A percentile compares a stretch with the other conserved stretches of the same genome.
These are phyloP conservation scores for Bombus terrestris DNA, from an alignment of 1,140 invertebrate species.

Conservation along the genomic window DNA sequence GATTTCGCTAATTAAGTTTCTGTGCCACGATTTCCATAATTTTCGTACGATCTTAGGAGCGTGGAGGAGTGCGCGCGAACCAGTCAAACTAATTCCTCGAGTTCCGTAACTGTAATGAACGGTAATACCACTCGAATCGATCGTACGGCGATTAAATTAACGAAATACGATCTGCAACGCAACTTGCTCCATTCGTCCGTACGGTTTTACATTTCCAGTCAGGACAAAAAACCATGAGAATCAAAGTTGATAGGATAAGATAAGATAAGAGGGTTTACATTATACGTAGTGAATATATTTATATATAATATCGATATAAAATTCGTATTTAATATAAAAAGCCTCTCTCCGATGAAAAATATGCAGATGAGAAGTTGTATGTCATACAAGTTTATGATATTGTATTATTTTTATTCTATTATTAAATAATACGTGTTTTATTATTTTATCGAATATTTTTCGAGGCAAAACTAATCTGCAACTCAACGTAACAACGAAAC, in stretches of 20 bases:
- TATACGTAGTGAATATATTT: too few species aligned
- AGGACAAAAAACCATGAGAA: too few species aligned
- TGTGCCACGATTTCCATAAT: conserved; percentile 16
- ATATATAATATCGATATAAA: background rate
- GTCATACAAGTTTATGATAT: too few species aligned
- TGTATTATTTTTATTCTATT: background rate
- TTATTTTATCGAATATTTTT: background rate
- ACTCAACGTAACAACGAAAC: background rate
- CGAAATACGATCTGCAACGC: background rate
- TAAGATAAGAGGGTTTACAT: too few species aligned
- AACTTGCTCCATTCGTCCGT: background rate
- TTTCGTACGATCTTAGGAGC: background rate
- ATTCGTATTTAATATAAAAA: too few species aligned
- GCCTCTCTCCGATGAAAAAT: too few species aligned
- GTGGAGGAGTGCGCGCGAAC: background rate
- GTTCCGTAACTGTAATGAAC: conserved; percentile 31
- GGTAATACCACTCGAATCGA: conserved; percentile 17
- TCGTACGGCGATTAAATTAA: conserved; percentile 4
- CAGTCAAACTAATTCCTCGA: conserved; percentile 12
- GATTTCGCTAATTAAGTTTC: conserved; percentile 26
- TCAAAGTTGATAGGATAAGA: too few species aligned
- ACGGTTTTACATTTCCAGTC: too few species aligned
- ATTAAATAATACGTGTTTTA: background rate
- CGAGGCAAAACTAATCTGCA: background rate
- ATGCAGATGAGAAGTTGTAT: too few species aligned